Percentiles rank a stretch among this genome's conserved stretches.
Evolutionary conservation across 2,113 vertebrate species (phyloP).

Genomic region (Phycodurus eques): DNA sequence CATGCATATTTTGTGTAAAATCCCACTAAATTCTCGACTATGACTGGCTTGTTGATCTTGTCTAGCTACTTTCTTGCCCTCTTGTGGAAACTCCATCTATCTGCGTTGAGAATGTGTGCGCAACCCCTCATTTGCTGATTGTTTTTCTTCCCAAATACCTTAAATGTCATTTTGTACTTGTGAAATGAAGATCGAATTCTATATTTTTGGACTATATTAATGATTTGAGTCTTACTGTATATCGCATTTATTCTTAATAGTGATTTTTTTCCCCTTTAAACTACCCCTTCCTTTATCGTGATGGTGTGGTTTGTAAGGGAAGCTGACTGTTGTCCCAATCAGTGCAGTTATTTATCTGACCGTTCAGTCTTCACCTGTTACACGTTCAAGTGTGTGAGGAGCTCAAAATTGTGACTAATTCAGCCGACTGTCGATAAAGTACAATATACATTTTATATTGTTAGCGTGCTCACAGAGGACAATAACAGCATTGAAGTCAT

Average conservation of each 20-base stretch:
- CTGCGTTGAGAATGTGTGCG: background rate
- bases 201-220: slow-evolving; percentile 12
- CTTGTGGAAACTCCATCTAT: background rate
- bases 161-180: slow-evolving; percentile 26
- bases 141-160: background rate
- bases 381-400: slow-evolving; percentile 34
- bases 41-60: background rate
- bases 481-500: slow-evolving; percentile 14
- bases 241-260: slow-evolving; percentile 11
- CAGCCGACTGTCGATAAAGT: slow-evolving; percentile 44
- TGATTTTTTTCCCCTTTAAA: background rate
- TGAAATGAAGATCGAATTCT: slow-evolving; percentile 18
- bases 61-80: slow-evolving; percentile 36
- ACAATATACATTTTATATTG: slow-evolving; percentile 44
- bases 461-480: slow-evolving; percentile 13
- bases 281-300: background rate
- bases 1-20: background rate
- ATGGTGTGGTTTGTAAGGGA: slow-evolving; percentile 24
- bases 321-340: slow-evolving; percentile 29
- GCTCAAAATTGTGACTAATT: slow-evolving; percentile 26
- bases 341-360: slow-evolving; percentile 41
- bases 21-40: background rate
- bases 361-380: slow-evolving; percentile 26
- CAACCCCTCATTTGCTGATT: background rate
- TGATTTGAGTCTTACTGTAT: slow-evolving; percentile 9